Evolutionary conservation across 2,797 vertebrate genomes (phyloP), one percentile per base, ranked within the genome.

Genomic region (Anomalospiza imberbis): DNA sequence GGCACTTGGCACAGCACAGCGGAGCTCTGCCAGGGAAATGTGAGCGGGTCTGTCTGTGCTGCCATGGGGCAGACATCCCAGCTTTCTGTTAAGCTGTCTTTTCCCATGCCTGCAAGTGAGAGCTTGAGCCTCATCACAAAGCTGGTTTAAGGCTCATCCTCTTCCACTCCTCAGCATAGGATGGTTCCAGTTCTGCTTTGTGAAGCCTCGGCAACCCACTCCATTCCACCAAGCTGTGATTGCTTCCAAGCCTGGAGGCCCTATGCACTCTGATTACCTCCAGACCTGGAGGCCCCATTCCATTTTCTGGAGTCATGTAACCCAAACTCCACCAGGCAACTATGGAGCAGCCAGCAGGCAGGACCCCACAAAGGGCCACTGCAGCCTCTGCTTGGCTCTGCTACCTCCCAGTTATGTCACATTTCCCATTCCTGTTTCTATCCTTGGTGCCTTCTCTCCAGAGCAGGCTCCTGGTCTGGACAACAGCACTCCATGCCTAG

Each of bases 141-240:
- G 34, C 47, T 48, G 7, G 29, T 72, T 84, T 86, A 86, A 78
- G 62, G 44, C 26, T 68, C 66, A 78, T 78, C n/a, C 17, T 91
- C 17, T 73, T 85, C 62, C 13, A 14, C 55, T 4, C 1, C 66
- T 78, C 4, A 2, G 62, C 22, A 16, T 12, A 38, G 66, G 17
- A 42, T 66, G 31, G 28, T 44, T 84, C 32, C n/a, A 40, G 2
- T 76, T 90, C 62, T 66, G 47, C 36, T 70, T 62, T 4, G n/a
- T 16, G 55, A 80, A 93, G 31, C 58, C n/a, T 65, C 26, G 2
- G 21, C 32, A 75, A 29, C 18, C 19, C 2, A 1, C 42, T 50
- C 20, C 2, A 0, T 78, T 78, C 40, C 38, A 42, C 63, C 14
- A 1, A 0, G 4, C 34, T 68, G 42, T 6, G 1, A 32, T 36